Evolutionary conservation across 2,113 vertebrate genomes (phyloP).

Genomic region (Oreocharis arfaki): DNA sequence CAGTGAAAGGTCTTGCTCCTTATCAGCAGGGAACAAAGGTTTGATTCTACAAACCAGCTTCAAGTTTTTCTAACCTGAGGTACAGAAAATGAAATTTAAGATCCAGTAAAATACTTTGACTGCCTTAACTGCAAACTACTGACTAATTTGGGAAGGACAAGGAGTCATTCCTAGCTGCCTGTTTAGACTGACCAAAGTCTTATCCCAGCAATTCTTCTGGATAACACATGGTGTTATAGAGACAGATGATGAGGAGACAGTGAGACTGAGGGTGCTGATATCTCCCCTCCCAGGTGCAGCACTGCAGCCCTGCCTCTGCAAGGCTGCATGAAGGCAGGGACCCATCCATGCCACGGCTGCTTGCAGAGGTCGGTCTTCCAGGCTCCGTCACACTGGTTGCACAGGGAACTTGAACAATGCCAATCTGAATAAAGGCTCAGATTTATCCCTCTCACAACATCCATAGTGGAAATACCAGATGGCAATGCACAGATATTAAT

Average conservation of each 20-base stretch:
- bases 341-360: rapidly evolving
- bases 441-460: not conserved
- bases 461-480: not conserved
- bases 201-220: not conserved
- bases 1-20: not conserved
- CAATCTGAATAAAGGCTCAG: not conserved
- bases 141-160: not conserved
- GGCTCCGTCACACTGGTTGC: not conserved
- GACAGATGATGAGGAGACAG: not conserved
- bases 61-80: not conserved
- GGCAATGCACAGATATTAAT: rapidly evolving
- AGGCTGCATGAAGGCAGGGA: not conserved
- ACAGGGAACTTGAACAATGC: rapidly evolving
- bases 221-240: not conserved
- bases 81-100: not conserved
- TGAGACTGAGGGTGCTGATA: not conserved
- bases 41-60: not conserved
- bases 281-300: not conserved
- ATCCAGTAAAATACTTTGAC: not conserved
- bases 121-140: not conserved
- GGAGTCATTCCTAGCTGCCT: not conserved
- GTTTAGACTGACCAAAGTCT: not conserved
- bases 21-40: not conserved
- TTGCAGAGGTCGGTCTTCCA: not conserved
- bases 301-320: not conserved